Evolutionary conservation across 2,113 vertebrate genomes (phyloP).

Genomic region (Sinocyclocheilus rhinocerous): DNA sequence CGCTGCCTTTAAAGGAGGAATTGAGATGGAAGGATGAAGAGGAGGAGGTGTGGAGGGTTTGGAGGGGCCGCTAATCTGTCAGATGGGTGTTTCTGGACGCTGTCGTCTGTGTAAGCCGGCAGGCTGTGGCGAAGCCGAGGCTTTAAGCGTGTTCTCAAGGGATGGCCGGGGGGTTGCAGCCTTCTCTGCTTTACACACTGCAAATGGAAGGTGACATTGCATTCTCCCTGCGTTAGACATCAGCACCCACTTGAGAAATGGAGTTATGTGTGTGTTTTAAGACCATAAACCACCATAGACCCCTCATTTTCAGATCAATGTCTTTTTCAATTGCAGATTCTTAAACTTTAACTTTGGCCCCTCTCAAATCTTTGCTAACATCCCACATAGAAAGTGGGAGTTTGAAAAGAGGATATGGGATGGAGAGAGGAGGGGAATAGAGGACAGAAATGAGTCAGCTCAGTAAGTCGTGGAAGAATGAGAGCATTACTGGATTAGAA

Average conservation of each 20-base stretch:
- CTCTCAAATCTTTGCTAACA: conserved; percentile 8
- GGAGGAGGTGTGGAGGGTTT: conserved; percentile 23
- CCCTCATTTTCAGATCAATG: neutral
- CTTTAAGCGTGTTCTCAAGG: conserved; percentile 47
- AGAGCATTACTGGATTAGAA: conserved; percentile 34
- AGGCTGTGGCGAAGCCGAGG: conserved; percentile 24
- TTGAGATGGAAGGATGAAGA: conserved; percentile 19
- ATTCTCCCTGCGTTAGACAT: conserved; percentile 47
- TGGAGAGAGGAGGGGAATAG: conserved; percentile 41
- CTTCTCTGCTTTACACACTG: conserved; percentile 34
- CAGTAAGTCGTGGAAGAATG: conserved; percentile 43
- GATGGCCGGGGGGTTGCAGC: conserved; percentile 46
- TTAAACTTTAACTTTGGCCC: neutral
- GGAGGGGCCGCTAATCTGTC: conserved; percentile 32
- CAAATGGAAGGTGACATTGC: conserved; percentile 62
- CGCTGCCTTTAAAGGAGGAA: conserved; percentile 28
- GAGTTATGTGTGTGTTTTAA: neutral
- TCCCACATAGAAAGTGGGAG: conserved; percentile 48
- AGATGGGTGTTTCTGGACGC: conserved; percentile 26
- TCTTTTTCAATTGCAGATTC: neutral
- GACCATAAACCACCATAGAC: neutral
- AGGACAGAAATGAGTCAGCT: conserved; percentile 56
- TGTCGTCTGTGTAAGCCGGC: conserved; percentile 17
- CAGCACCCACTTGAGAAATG: conserved; percentile 28
- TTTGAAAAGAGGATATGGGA: conserved; percentile 42